Percentiles rank a stretch among this genome's conserved stretches.
phyloP scores from a whole-genome alignment of 2,113 vertebrate genomes.

The Corydoras sp. region DNA sequence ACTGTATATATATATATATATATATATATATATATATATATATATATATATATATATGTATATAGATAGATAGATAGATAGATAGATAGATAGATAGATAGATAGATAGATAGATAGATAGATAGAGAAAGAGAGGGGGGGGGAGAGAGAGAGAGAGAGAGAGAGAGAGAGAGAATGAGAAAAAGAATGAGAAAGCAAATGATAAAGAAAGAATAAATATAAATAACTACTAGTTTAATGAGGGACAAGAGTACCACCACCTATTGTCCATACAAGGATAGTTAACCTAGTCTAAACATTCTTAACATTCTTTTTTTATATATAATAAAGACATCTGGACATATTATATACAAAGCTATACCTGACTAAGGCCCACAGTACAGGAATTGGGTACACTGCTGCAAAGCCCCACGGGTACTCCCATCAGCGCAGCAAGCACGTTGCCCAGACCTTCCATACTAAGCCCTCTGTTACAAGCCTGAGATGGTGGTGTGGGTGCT shows the following conservation, averaged over 20 bases:
- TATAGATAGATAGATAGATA: too few relatives aligned
- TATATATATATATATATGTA: too few relatives aligned
- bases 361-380: constrained; percentile 67
- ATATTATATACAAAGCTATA: constrained; percentile 41
- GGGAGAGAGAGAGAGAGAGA: not conserved
- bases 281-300: too few relatives aligned
- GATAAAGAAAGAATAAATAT: not conserved
- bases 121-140: not conserved
- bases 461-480: constrained; percentile 70
- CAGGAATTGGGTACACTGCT: constrained; percentile 73
- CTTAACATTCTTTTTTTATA: too few relatives aligned
- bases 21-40: too few relatives aligned
- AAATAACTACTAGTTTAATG: too few relatives aligned
- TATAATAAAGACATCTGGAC: too few relatives aligned
- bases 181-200: not conserved
- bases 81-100: not conserved
- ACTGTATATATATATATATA: too few relatives aligned
- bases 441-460: constrained; percentile 70
- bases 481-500: constrained; percentile 51
- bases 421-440: constrained; percentile 71
- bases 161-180: not conserved
- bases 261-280: too few relatives aligned
- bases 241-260: too few relatives aligned
- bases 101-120: not conserved
- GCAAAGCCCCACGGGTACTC: constrained; percentile 57